Evolutionary conservation across 2,797 vertebrate species (phyloP).

Genomic region (Denticeps clupeoides): DNA sequence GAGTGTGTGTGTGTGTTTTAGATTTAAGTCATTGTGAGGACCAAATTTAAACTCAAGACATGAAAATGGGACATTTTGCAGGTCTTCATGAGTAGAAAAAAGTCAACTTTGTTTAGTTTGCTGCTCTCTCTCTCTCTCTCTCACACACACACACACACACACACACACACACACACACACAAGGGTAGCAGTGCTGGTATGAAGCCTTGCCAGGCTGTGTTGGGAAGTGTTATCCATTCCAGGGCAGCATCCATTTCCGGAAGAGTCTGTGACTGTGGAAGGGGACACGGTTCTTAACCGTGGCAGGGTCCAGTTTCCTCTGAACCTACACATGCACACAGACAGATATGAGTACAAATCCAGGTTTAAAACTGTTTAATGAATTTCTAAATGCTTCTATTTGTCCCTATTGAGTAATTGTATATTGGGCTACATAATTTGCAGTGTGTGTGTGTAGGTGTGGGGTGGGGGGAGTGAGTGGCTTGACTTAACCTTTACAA

Average conservation of each 20-base stretch:
- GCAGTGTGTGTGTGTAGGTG: slow-evolving; percentile 10
- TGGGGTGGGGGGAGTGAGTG: background rate
- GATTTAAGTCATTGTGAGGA: too few species aligned
- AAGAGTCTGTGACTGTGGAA: slow-evolving; percentile 47
- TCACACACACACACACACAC: background rate
- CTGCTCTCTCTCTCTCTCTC: background rate
- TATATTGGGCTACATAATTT: background rate
- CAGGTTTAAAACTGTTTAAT: too few species aligned
- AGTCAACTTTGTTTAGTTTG: too few species aligned
- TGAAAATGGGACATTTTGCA: too few species aligned
- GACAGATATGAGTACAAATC: background rate
- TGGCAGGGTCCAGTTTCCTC: background rate
- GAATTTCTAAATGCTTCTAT: too few species aligned
- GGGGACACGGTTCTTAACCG: slow-evolving; percentile 36
- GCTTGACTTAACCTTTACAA: background rate
- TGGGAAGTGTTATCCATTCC: background rate
- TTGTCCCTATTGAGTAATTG: too few species aligned
- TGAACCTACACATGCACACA: background rate
- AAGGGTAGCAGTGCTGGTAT: background rate
- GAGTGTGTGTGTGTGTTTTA: too few species aligned
- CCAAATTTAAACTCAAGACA: too few species aligned
- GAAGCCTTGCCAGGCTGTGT: background rate
- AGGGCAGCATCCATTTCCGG: slow-evolving; percentile 43
- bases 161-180: background rate
- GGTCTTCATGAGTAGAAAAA: too few species aligned